Evolutionary conservation across 1,140 invertebrate genomes (phyloP).

Genomic region (Ctenoplectra terminalis): DNA sequence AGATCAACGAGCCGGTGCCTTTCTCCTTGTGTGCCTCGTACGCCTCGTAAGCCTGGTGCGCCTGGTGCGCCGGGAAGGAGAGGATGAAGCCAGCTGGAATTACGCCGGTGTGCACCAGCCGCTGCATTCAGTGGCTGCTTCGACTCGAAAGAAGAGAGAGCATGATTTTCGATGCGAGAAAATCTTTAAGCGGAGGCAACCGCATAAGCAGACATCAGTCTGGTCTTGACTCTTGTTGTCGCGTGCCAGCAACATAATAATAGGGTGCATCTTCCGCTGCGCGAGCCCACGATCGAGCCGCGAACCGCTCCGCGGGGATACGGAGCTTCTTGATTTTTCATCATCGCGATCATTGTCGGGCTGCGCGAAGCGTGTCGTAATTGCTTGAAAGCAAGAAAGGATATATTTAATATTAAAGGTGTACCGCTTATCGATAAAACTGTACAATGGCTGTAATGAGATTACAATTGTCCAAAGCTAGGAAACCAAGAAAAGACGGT

Average conservation of each 20-base stretch:
- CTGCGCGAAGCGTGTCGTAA: too few species aligned
- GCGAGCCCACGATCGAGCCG: background rate
- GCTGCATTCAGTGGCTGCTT: conserved; percentile 42
- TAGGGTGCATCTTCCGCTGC: background rate
- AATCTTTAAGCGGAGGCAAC: conserved; percentile 16
- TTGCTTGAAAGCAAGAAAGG: too few species aligned
- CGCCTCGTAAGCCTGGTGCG: too few species aligned
- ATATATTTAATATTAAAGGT: too few species aligned
- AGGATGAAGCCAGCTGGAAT: conserved; percentile 44
- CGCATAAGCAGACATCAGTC: conserved; percentile 22
- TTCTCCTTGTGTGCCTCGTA: conserved; percentile 45
- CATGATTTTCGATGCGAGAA: conserved; percentile 52
- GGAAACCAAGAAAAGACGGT: too few species aligned
- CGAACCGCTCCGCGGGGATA: too few species aligned
- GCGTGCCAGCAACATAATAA: conserved; percentile 29
- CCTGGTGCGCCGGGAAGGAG: conserved; percentile 19
- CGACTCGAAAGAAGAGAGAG: conserved; percentile 43
- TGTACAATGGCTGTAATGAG: too few species aligned
- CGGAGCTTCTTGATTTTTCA: too few species aligned
- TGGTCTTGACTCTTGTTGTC: conserved; percentile 16
- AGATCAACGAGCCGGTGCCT: conserved; percentile 49
- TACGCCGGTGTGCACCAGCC: conserved; percentile 20
- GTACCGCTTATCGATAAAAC: too few species aligned
- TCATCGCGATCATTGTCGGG: too few species aligned
- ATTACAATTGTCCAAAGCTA: too few species aligned